Evolutionary conservation across 2,888 invertebrate genomes (phyloP).

Genomic region (Patella ulyssiponensis): DNA sequence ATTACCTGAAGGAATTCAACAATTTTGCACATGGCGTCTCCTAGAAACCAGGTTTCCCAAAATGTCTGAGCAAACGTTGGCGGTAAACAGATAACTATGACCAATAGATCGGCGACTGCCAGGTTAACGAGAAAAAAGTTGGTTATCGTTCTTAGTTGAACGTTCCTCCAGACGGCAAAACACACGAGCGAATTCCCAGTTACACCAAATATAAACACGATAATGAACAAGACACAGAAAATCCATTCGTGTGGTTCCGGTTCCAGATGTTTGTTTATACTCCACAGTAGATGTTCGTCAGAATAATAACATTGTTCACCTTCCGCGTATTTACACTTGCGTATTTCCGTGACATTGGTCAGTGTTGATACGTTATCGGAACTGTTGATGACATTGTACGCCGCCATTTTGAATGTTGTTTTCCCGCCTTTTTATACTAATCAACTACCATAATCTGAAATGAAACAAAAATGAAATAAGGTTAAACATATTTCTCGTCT

Average conservation of each 20-base stretch:
- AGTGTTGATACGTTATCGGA: too few relatives aligned
- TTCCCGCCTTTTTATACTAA: too few relatives aligned
- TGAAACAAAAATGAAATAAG: too few relatives aligned
- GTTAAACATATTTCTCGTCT: too few relatives aligned
- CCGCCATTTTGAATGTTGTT: too few relatives aligned
- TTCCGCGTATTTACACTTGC: neutral
- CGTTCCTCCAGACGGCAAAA: slow-evolving; percentile 88
- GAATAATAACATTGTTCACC: slow-evolving; percentile 37
- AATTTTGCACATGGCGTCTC: slow-evolving; percentile 86
- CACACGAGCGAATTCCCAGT: slow-evolving; percentile 91
- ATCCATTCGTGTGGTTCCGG: slow-evolving; percentile 80
- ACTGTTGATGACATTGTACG: too few relatives aligned
- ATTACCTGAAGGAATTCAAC: slow-evolving; percentile 92
- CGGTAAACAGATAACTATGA: slow-evolving; percentile 89
- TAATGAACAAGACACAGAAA: slow-evolving; percentile 82
- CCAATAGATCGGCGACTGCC: slow-evolving; percentile 88
- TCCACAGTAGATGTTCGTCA: slow-evolving; percentile 37
- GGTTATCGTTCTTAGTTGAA: slow-evolving; percentile 91
- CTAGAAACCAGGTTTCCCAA: slow-evolving; percentile 91
- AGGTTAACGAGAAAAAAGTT: slow-evolving; percentile 94
- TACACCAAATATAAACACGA: slow-evolving; percentile 86
- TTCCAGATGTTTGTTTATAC: slow-evolving; percentile 54
- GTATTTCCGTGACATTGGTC: too few relatives aligned
- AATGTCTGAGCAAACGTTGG: slow-evolving; percentile 92
- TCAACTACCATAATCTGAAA: too few relatives aligned